Base-by-base conservation (phyloP, 2,888 invertebrate genomes). In the Flexamia atlantica region DNA sequence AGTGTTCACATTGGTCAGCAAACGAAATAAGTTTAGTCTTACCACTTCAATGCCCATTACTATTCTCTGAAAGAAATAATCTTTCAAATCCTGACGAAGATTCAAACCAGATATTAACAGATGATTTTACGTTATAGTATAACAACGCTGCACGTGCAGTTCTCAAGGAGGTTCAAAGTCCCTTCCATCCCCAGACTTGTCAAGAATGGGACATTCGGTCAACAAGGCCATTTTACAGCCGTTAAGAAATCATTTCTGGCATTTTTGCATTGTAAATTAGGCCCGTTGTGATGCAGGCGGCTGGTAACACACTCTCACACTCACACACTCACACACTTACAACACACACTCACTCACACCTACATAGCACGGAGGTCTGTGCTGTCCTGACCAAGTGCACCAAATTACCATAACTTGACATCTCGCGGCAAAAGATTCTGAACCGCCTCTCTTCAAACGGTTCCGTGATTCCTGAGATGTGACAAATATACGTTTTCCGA, bases 251-350 rank as follows among this genome's bases (percentile, higher is more conserved):
- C 64, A 64, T 64, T 64, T 64, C 28, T 64, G 64, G 64, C 14
- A 0, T 64, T 64, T 64, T 64, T 64, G 64, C 64, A 64, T 64
- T 64, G 64, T 64, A 64, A 64, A 64, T 64, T 64, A 2, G 14
- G 64, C 64, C 64, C 64, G 64, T 64, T 64, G 64, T 64, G 28
- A 64, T 64, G 64, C 64, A 28, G 64, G 30, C 64, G 28, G 64
- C 64, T 17, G 60, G 60, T 23, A 20, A 60, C 25, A 60, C 25
- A 25, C 60, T 5, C 25, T n/a, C 53, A 17, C 53, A 53, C n/a
- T 12, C 53, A 53, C 53, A 53, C 53, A 53, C 20, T 4, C 53
- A 17, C 53, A n/a, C 53, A 17, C 17, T n/a, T n/a, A n/a, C n/a
- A 53, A n/a, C 23, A 25, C 25, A n/a, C n/a, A n/a, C n/a, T n/a